Conservation (phyloP, 2,888 invertebrate genomes). For the Pammene aurita region DNA sequence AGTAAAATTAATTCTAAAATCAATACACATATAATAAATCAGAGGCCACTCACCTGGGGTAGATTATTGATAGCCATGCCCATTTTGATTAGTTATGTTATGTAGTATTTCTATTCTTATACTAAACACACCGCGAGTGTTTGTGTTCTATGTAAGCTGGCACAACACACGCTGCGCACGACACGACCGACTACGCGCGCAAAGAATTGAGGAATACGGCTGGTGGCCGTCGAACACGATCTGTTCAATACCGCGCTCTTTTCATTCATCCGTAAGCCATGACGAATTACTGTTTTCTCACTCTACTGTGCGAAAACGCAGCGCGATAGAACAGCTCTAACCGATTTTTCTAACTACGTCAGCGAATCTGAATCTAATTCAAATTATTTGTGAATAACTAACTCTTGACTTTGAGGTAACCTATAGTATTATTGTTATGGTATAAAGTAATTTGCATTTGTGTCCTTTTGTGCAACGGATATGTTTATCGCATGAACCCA, state of each 20-base stretch:
- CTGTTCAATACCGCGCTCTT: conserved; percentile 49
- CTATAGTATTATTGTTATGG: conserved; percentile 1
- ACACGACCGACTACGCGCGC: conserved; percentile 73
- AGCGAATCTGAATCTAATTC: conserved; percentile 17
- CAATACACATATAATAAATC: conserved; percentile 43
- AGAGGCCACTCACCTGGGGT: conserved; percentile 66
- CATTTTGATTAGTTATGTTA: conserved; percentile 62
- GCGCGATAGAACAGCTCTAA: conserved; percentile 48
- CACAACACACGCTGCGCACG: conserved; percentile 44
- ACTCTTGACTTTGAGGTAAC: conserved; percentile 5
- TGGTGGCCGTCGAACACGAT: conserved; percentile 60
- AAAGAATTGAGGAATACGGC: conserved; percentile 72
- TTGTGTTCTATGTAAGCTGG: conserved; percentile 39
- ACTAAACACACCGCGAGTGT: conserved; percentile 55
- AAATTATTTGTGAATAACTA: conserved; percentile 25
- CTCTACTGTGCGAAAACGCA: conserved; percentile 52
- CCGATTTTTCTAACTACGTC: conserved; percentile 31
- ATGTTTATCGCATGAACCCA: conserved; percentile 70
- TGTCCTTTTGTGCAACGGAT: conserved; percentile 16
- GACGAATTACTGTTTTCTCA: conserved; percentile 69
- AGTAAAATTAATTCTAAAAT: conserved; percentile 48
- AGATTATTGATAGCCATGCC: conserved; percentile 76
- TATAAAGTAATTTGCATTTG: conserved; percentile 15
- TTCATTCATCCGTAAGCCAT: conserved; percentile 71
- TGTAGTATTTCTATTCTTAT: conserved; percentile 49